Evolutionary conservation across 37 sponge, comb jelly and placozoan genomes (phyloP), one percentile per base, ranked within the genome.

Genomic region (Cladorhizidae sp.): DNA sequence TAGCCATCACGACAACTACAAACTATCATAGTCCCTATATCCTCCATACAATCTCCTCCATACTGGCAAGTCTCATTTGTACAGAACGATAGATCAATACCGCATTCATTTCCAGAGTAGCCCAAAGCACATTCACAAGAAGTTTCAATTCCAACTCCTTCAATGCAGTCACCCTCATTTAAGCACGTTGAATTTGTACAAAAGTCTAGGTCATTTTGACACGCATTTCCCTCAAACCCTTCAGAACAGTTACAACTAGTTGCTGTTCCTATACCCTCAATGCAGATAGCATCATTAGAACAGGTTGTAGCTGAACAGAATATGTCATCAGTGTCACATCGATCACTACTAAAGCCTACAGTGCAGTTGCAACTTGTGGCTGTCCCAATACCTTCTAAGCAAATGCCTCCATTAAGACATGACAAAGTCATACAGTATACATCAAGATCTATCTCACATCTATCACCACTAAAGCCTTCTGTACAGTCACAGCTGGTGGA

Each of bases 111-210:
- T 7, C 87, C 87, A 32, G 40, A n/a, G 57, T 43, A 80, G 22
- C 75, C 75, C 23, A 42, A 52, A 64, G 76, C 28, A 75, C 87
- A 87, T 7, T 54, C 35, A 75, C 87, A 85, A 22, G 17, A 22
- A 17, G 70, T 75, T 0, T 23, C 36, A 12, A 14, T 74, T 11
- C 88, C 88, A 72, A 26, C 15, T 9, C 88, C 83, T 59, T 88
- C 88, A n/a, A 49, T 41, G n/a, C 88, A 88, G 21, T 74, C 74
- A 26, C 87, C 87, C 54, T 82, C 87, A 87, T 87, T 87, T 0
- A 57, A 41, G 70, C 87, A 87, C 1, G 59, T 43, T 15, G 33
- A 32, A 3, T 37, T 2, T 3, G 14, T 0, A 56, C 72, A 77
- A 51, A 61, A 49, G 6, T 8, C 6, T 7, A 69, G n/a, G 28